A percentile compares a stretch with the other conserved stretches of the same genome.
phyloP scores from a whole-genome alignment of 2,797 vertebrate species.

The Cuniculus paca region DNA sequence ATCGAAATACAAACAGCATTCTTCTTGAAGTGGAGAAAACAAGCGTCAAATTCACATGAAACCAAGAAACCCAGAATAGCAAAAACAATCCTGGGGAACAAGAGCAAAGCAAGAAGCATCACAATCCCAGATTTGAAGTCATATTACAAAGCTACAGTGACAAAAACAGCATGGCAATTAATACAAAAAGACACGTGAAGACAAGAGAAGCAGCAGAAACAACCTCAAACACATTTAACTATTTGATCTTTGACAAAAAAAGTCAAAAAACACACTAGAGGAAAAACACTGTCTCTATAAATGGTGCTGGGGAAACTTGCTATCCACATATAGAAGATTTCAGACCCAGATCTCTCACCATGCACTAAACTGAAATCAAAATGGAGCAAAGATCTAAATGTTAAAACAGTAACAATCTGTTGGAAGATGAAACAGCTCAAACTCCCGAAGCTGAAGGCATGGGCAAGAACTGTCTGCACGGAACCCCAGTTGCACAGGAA shows the following conservation, averaged over 20 bases:
- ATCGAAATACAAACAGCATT: not conserved
- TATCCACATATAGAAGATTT: not conserved
- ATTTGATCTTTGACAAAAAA: not conserved
- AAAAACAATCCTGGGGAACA: not conserved
- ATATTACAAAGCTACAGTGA: not conserved
- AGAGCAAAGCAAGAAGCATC: not conserved
- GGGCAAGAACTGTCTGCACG: not conserved
- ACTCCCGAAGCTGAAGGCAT: not conserved
- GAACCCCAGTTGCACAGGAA: not conserved
- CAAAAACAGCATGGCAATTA: not conserved
- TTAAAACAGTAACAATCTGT: not conserved
- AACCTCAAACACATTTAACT: not conserved
- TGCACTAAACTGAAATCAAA: not conserved
- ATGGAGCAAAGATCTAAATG: not conserved
- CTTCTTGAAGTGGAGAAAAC: not conserved
- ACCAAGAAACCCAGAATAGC: not conserved
- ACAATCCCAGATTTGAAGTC: not conserved
- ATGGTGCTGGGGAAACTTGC: not conserved
- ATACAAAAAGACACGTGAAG: not conserved
- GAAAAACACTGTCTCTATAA: not conserved
- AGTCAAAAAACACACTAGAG: not conserved
- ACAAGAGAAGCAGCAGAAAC: not conserved
- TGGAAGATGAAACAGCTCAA: not conserved
- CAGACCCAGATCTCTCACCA: not conserved
- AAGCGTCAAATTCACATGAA: not conserved